These are phyloP conservation scores for Castor canadensis DNA, from an alignment of 2,113 vertebrate genomes.

Conservation along the genomic window DNA sequence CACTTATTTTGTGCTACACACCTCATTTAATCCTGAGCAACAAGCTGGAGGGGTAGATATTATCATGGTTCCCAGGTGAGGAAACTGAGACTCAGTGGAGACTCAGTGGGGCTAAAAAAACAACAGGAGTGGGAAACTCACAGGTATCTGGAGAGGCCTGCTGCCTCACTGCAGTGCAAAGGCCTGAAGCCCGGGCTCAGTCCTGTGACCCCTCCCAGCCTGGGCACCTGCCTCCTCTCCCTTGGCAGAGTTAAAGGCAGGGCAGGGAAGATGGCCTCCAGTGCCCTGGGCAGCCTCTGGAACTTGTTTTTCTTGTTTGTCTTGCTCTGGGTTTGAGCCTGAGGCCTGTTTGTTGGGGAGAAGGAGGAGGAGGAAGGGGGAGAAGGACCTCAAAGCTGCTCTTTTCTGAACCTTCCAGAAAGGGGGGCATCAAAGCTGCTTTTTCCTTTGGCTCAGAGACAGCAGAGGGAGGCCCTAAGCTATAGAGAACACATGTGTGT, in stretches of 20 bases:
- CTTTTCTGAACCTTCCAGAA: background rate
- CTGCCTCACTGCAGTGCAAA: accelerated
- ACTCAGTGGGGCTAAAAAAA: accelerated
- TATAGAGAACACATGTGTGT: too few relatives aligned
- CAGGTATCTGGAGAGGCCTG: too few relatives aligned
- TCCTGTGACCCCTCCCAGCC: background rate
- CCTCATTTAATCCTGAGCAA: background rate
- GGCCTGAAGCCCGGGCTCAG: background rate
- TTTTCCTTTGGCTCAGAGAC: background rate
- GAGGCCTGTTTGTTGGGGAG: background rate
- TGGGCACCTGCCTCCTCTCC: accelerated
- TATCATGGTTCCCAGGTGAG: background rate
- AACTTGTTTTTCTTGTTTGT: conserved; percentile 64
- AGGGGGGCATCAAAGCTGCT: background rate
- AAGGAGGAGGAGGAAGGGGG: too few relatives aligned
- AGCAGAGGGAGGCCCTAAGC: background rate
- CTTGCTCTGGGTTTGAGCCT: background rate
- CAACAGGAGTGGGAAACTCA: background rate
- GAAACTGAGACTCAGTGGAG: background rate
- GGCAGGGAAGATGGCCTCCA: background rate
- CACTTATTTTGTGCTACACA: background rate
- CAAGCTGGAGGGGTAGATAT: background rate
- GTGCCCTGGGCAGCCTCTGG: background rate
- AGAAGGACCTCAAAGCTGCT: background rate
- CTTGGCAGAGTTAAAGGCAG: background rate